A percentile compares a stretch with the other conserved stretches of the same genome.
These are phyloP conservation scores for Drosophila picticornis DNA, from an alignment of 2,888 invertebrate species.

Conservation along the genomic window DNA sequence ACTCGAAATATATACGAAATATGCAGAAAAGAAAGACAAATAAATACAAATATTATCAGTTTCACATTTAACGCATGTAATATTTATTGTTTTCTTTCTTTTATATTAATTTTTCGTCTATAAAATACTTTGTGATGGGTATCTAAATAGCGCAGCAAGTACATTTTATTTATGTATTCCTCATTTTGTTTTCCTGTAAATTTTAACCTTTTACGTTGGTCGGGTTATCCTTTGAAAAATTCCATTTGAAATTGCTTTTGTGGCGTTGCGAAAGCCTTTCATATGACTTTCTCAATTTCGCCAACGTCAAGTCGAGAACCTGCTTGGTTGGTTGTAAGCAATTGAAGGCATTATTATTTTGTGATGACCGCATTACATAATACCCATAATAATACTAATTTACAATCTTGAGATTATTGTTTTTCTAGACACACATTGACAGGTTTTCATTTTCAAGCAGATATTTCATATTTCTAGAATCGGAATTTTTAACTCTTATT, in stretches of 20 bases:
- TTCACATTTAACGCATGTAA: background rate
- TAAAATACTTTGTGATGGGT: background rate
- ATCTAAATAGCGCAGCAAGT: background rate
- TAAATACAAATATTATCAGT: background rate
- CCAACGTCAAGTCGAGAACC: slow-evolving; percentile 3
- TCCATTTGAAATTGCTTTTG: slow-evolving; percentile 57
- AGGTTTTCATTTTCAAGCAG: background rate
- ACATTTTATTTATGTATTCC: background rate
- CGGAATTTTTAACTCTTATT: slow-evolving; percentile 9
- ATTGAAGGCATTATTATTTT: slow-evolving; percentile 6
- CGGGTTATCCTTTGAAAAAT: slow-evolving; percentile 15
- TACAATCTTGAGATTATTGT: background rate
- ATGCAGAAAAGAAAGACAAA: background rate
- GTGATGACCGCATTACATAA: background rate
- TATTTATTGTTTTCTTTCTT: background rate
- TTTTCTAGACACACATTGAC: background rate
- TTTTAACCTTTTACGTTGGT: slow-evolving; percentile 17
- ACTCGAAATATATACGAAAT: background rate
- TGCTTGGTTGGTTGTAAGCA: background rate
- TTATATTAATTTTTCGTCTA: no score
- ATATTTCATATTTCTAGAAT: slow-evolving; percentile 3
- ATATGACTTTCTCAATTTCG: slow-evolving; percentile 7
- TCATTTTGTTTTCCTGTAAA: slow-evolving; percentile 16
- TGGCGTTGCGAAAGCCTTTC: slow-evolving; percentile 43
- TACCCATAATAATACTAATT: slow-evolving; percentile 1